Evolutionary conservation across 1,140 invertebrate genomes (phyloP), one percentile per base, ranked within the genome.

Genomic region (Neodiprion lecontei): DNA sequence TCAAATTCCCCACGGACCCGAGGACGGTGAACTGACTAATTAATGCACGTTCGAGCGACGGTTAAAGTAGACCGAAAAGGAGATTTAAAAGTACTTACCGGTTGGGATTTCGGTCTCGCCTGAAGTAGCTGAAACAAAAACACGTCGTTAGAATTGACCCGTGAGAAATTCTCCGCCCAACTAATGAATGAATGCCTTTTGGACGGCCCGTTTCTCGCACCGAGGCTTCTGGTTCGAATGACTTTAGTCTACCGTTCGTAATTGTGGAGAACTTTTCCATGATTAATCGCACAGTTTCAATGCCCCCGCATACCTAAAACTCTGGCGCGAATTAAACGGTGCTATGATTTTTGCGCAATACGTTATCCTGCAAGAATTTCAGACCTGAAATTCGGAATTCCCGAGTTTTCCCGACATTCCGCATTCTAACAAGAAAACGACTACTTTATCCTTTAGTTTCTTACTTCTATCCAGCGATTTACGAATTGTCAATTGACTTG

Each of bases 101-200:
- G 53, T 61, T 17, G 53, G 53, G 53, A 14, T 61, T 61, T 61
- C 53, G 53, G 53, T 61, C 53, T 61, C 53, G 53, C 53, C 53
- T 17, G 53, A 61, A 61, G 53, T 61, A 61, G 53, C 53, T 61
- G 53, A 61, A 61, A 61, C 53, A 61, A 61, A 61, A 61, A 61
- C 53, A 61, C 3, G n/a, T 61, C 53, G 53, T 61, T 61, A 61
- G n/a, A 61, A 61, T 61, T 61, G 53, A 61, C 53, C 53, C 53
- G 9, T 61, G 53, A 61, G 11, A 61, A 61, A 61, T 61, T 14
- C 53, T 61, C 28, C 28, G 28, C 28, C 28, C 28, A 40, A 5
- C 28, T 40, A 40, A 40, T 40, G 28, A 40, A 40, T 40, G 28
- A 40, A 40, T 40, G 28, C 28, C 53, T 61, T 61, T 11, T 14